These are phyloP conservation scores for Xestia rhomboidea DNA, from an alignment of 2,888 invertebrate species.

Conservation along the genomic window DNA sequence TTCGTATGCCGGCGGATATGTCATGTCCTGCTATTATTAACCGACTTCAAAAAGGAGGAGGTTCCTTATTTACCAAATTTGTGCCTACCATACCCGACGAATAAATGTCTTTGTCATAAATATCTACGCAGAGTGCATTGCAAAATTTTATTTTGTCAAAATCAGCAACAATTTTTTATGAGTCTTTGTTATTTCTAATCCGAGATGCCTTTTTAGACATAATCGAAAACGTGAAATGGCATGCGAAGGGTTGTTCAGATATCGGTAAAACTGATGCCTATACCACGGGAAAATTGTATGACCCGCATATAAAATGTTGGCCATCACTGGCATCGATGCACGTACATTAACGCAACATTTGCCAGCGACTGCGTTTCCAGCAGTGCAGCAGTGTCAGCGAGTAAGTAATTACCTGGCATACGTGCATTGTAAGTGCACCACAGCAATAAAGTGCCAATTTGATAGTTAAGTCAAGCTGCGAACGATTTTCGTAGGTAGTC, in stretches of 20 bases:
- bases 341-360: conserved; percentile 66
- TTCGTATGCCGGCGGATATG: no score
- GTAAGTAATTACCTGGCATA: conserved; percentile 60
- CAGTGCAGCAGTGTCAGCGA: conserved; percentile 44
- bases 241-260: neutral
- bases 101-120: no score
- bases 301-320: neutral
- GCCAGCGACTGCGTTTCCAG: conserved; percentile 65
- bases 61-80: no score
- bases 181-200: neutral
- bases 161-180: neutral
- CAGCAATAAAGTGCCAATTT: neutral
- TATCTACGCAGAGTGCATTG: neutral
- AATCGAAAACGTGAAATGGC: neutral
- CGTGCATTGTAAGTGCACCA: neutral
- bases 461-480: neutral
- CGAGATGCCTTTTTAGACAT: neutral
- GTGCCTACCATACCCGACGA: no score
- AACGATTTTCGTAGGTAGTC: neutral
- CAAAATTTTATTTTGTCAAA: neutral
- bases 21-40: no score
- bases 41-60: no score
- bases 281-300: neutral
- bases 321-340: conserved; percentile 19
- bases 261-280: neutral